phyloP scores from a whole-genome alignment of 64 coral and sea anemone genomes.

The Dendronephthya gigantea region DNA sequence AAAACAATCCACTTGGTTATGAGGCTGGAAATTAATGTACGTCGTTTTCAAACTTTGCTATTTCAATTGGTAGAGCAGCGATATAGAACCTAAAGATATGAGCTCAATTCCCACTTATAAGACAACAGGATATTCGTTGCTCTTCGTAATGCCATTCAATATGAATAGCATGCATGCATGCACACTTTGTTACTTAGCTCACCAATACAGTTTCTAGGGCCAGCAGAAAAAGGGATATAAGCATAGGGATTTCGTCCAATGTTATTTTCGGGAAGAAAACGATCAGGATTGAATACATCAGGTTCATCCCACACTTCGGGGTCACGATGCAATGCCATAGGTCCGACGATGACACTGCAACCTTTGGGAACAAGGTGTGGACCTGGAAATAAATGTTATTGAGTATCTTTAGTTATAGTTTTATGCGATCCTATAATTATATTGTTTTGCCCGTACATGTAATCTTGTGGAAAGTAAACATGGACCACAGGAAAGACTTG shows the following conservation, averaged over 20 bases:
- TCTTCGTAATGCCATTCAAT: too few relatives aligned
- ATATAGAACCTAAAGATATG: too few relatives aligned
- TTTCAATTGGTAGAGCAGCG: too few relatives aligned
- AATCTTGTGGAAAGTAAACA: too few relatives aligned
- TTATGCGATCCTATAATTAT: background rate
- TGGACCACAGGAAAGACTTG: too few relatives aligned
- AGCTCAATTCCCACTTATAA: too few relatives aligned
- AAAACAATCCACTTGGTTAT: too few relatives aligned
- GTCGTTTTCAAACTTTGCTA: too few relatives aligned
- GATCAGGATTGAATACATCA: background rate
- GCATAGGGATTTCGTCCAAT: background rate
- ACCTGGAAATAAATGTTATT: background rate
- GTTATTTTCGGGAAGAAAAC: background rate
- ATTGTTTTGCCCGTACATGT: background rate
- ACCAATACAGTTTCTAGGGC: constrained; percentile 14
- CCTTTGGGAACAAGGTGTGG: constrained; percentile 1
- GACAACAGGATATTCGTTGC: too few relatives aligned
- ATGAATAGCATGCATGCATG: too few relatives aligned
- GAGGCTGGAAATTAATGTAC: too few relatives aligned
- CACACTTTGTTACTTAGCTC: too few relatives aligned
- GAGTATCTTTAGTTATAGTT: background rate
- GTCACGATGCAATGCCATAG: background rate
- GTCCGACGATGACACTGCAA: background rate
- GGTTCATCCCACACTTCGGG: background rate
- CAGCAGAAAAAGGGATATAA: background rate